Conservation (phyloP, 2,888 invertebrate species). For the Tuta absoluta region DNA sequence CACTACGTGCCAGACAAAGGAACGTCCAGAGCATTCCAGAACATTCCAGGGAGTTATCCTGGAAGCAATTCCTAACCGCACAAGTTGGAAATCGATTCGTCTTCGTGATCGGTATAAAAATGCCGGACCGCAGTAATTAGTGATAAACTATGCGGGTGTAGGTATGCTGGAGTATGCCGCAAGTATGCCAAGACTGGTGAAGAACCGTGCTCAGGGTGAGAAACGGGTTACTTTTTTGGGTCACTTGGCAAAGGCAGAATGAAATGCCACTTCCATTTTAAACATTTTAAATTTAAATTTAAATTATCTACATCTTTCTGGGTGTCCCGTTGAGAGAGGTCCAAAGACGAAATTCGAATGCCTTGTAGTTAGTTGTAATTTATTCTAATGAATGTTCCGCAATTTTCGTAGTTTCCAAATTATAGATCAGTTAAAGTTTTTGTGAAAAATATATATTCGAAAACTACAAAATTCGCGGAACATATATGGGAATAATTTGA, state of each 20-base stretch:
- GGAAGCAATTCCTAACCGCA: conserved; percentile 51
- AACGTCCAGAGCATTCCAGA: conserved; percentile 7
- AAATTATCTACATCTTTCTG: too few species aligned
- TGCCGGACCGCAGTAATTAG: conserved; percentile 65
- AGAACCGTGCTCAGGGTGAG: conserved; percentile 27
- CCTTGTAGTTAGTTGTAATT: too few species aligned
- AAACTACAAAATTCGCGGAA: too few species aligned
- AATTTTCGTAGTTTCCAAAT: too few species aligned
- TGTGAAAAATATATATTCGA: too few species aligned
- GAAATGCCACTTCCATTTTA: too few species aligned
- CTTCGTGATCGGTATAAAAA: conserved; percentile 77
- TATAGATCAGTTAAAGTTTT: too few species aligned
- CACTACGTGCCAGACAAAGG: conserved; percentile 21
- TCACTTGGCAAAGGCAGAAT: background rate
- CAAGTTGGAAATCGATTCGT: conserved; percentile 62
- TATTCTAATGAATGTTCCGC: too few species aligned
- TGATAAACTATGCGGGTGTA: conserved; percentile 38
- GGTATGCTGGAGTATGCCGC: conserved; percentile 22
- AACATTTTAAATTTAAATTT: too few species aligned
- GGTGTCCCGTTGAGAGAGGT: too few species aligned
- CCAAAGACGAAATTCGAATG: too few species aligned
- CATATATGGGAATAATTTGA: too few species aligned
- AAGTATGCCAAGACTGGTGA: conserved; percentile 28
- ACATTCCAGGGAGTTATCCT: conserved; percentile 29
- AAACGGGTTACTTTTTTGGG: conserved; percentile 26